Percentiles rank a stretch among this genome's conserved stretches.
Evolutionary conservation across 2,113 vertebrate genomes (phyloP).

Genomic region (Protobothrops flavoviridis): DNA sequence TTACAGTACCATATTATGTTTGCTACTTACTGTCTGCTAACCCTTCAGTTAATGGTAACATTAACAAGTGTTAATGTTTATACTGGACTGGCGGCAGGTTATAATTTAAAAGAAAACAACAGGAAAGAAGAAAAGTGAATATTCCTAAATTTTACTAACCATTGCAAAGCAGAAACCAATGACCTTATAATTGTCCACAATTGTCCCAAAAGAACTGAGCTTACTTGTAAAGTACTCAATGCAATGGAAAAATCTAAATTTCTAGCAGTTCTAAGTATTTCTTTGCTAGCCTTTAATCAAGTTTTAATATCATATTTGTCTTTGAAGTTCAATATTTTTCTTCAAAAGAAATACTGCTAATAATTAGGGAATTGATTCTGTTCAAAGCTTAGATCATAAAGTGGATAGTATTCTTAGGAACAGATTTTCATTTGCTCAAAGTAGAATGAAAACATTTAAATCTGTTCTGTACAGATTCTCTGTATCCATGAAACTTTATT

Average conservation of each 20-base stretch:
- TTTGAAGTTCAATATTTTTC: background rate
- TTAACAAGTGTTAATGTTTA: background rate
- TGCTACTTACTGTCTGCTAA: background rate
- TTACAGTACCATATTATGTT: too few species aligned
- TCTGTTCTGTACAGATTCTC: background rate
- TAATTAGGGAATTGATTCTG: background rate
- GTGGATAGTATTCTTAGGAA: background rate
- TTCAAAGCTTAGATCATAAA: background rate
- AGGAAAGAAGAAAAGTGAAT: background rate
- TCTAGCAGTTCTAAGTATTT: background rate
- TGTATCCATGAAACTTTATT: background rate
- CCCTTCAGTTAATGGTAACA: background rate
- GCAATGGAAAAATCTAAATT: background rate
- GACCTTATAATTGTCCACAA: background rate
- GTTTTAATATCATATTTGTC: background rate
- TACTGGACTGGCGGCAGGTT: background rate
- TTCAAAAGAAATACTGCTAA: background rate
- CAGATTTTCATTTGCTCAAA: background rate
- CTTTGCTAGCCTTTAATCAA: background rate
- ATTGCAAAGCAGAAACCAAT: background rate
- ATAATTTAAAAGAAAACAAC: background rate
- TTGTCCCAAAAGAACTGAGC: background rate
- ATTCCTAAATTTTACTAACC: background rate
- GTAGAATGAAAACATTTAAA: background rate
- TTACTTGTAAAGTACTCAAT: background rate